Evolutionary conservation across 2,113 vertebrate genomes (phyloP), one percentile per base, ranked within the genome.

Genomic region (Cyphomyrus plagiostoma): DNA sequence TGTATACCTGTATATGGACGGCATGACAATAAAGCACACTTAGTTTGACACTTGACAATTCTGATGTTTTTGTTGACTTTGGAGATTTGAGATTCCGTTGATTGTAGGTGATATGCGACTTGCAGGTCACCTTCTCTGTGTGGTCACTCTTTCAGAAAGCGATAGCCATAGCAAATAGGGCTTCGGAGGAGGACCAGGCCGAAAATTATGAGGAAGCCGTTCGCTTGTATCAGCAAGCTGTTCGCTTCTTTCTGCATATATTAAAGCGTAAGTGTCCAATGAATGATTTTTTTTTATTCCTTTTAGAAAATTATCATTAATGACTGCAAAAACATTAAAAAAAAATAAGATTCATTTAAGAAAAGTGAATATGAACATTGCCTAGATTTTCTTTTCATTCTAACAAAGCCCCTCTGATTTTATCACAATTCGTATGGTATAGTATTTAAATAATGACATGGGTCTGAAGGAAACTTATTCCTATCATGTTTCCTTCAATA

Each of bases 171-270:
- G 98, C 98, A 77, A 96, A 42, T 93, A 99, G 97, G 94, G 98
- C 98, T 52, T 96, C 98, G 0, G 96, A 98, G 86, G 97, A 98
- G 92, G 98, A 99, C 93, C 96, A 98, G 92, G 97, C 95, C 85
- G 97, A 96, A 45, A 98, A 99, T 93, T 99, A 97, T 80, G 97
- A 98, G 87, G 98, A 99, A 92, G 98, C 98, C 62, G 95, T 99
- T 56, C 95, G 90, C 0, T 95, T 97, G 87, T 99, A 99, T 93
- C 97, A 99, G 10, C 97, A 98, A 1, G 97, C 98, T 70, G 98
- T 99, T 89, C 97, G 98, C 93, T 97, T 97, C 94, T 98, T 99
- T 93, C 94, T 99, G 62, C 98, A 99, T 45, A 96, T 99, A 86
- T 48, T 98, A 90, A 99, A 99, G 95, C 97, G 98, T 99, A 95